These are phyloP conservation scores for Clarias platycephalus DNA, from an alignment of 2,797 vertebrate species.

Conservation along the genomic window DNA sequence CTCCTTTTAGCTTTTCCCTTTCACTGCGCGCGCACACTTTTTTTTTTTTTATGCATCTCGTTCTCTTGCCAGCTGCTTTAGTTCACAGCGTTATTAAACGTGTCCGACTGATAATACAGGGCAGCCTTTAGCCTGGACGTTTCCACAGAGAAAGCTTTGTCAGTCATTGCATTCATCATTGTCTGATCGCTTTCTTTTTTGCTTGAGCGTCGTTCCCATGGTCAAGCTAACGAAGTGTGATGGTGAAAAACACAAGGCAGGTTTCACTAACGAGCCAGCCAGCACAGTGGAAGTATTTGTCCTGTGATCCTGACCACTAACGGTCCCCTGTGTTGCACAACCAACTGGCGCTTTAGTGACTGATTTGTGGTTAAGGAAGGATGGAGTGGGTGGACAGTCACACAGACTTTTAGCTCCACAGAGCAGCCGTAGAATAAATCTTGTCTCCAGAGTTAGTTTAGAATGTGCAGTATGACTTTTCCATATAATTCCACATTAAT, in stretches of 20 bases:
- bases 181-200: background rate
- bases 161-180: background rate
- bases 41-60: background rate
- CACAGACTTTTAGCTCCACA: background rate
- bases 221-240: slow-evolving; percentile 36
- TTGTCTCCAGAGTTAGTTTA: background rate
- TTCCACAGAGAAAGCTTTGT: background rate
- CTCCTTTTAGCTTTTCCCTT: slow-evolving; percentile 6
- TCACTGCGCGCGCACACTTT: background rate
- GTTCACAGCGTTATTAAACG: background rate
- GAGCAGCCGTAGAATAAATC: background rate
- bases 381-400: background rate
- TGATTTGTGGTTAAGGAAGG: slow-evolving; percentile 26
- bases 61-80: slow-evolving; percentile 18
- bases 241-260: slow-evolving; percentile 14
- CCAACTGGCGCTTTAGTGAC: background rate
- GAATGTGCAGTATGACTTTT: background rate
- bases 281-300: slow-evolving; percentile 38
- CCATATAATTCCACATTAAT: background rate
- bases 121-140: background rate
- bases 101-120: background rate
- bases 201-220: slow-evolving; percentile 41
- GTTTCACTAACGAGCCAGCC: slow-evolving; percentile 33
- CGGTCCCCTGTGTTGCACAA: slow-evolving; percentile 20
- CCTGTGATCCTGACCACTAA: slow-evolving; percentile 11